Percentiles rank a stretch among this genome's conserved stretches.
Evolutionary conservation across 2,113 vertebrate species (phyloP).

Genomic region (Sphyrna mokarran): DNA sequence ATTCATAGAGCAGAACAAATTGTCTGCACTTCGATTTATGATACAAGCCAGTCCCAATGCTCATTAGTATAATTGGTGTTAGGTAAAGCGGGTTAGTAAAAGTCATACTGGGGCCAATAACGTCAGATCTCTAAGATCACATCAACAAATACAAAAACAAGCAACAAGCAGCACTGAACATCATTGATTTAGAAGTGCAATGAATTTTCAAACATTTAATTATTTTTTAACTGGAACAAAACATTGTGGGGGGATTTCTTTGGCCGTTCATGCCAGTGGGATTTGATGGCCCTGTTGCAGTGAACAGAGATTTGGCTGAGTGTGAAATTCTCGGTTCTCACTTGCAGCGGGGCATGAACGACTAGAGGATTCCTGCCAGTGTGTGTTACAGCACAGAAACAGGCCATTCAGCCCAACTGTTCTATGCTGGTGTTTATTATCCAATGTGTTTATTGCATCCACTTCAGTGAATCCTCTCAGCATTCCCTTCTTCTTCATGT

Average conservation of each 20-base stretch:
- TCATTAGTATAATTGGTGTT: slow-evolving; percentile 38
- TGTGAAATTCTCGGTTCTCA: too few relatives aligned
- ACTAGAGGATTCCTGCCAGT: too few relatives aligned
- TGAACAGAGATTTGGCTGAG: too few relatives aligned
- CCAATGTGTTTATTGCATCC: too few relatives aligned
- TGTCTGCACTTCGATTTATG: slow-evolving; percentile 26
- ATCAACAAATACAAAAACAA: slow-evolving; percentile 15
- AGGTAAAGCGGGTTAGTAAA: slow-evolving; percentile 36
- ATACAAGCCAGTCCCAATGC: slow-evolving; percentile 26
- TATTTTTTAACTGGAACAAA: neutral
- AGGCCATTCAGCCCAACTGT: neutral
- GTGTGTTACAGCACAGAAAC: neutral
- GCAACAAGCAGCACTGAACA: neutral
- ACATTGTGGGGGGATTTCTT: too few relatives aligned
- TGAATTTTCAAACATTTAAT: neutral
- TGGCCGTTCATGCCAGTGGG: too few relatives aligned
- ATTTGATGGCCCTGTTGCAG: too few relatives aligned
- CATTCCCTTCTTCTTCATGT: neutral
- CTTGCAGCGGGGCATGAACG: too few relatives aligned
- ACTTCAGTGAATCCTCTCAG: neutral
- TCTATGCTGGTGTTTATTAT: neutral
- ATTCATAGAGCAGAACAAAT: slow-evolving; percentile 31
- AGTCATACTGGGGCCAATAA: slow-evolving; percentile 31
- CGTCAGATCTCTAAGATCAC: neutral
- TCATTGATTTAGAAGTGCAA: neutral